Conservation (phyloP, 2,888 invertebrate genomes). For the Melipona bicolor region DNA sequence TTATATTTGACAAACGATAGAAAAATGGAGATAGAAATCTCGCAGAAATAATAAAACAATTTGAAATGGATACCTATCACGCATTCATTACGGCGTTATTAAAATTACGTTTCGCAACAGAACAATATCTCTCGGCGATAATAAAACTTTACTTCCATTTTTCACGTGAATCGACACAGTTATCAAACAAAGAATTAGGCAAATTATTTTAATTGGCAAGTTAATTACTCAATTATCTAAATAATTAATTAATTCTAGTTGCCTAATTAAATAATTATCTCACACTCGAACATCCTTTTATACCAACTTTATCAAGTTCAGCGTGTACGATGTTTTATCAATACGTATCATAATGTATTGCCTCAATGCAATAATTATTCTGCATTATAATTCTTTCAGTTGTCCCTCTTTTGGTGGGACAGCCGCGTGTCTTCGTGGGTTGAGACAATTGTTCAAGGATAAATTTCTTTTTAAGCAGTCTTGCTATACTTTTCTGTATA, state of each 20-base stretch:
- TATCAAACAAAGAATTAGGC: background rate
- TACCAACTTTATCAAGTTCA: too few species aligned
- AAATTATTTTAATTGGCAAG: background rate
- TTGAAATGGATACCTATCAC: background rate
- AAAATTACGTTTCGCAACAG: too few species aligned
- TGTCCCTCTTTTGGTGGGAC: too few species aligned
- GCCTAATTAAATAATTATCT: too few species aligned
- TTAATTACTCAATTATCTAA: background rate
- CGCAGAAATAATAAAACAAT: too few species aligned
- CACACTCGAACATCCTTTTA: too few species aligned
- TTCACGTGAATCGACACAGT: rapidly evolving
- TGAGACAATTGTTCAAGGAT: background rate
- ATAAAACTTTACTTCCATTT: background rate
- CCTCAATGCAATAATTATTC: too few species aligned
- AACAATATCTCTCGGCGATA: background rate
- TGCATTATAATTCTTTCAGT: too few species aligned
- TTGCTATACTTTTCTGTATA: background rate
- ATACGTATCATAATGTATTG: background rate
- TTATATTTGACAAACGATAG: background rate
- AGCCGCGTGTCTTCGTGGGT: background rate
- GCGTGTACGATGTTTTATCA: too few species aligned
- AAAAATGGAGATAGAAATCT: background rate
- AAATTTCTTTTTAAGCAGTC: background rate
- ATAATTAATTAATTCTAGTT: too few species aligned
- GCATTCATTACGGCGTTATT: too few species aligned